A percentile compares a stretch with the other conserved stretches of the same genome.
Evolutionary conservation across 64 coral and sea anemone species (phyloP).

Genomic region (Cladopsammia gracilis): DNA sequence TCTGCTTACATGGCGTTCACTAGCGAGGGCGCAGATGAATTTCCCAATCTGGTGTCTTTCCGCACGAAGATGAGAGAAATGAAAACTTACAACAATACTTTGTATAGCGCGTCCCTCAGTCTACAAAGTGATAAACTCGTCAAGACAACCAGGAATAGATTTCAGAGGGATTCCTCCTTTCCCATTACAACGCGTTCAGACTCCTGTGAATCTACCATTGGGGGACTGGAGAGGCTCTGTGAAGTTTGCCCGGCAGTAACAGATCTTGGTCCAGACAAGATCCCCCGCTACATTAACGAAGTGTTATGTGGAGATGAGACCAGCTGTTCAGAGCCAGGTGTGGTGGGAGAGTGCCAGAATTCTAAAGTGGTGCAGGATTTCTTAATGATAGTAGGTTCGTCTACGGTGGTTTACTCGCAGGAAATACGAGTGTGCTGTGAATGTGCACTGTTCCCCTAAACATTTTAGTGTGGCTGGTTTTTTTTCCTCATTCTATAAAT

Average conservation of each 20-base stretch:
- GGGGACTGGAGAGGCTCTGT: slow-evolving; percentile 5
- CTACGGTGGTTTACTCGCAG: background rate
- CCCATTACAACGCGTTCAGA: background rate
- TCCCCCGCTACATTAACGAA: slow-evolving; percentile 60
- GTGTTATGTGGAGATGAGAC: slow-evolving; percentile 2
- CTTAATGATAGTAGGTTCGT: background rate
- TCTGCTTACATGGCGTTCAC: slow-evolving; percentile 29
- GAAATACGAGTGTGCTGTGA: slow-evolving; percentile 42
- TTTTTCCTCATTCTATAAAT: too few relatives aligned
- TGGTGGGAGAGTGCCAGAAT: background rate
- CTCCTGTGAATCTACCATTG: background rate
- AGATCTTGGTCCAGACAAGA: slow-evolving; percentile 41
- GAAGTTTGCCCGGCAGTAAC: slow-evolving; percentile 33
- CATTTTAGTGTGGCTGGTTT: too few relatives aligned
- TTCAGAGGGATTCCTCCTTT: background rate
- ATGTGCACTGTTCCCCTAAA: background rate
- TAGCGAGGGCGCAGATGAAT: background rate
- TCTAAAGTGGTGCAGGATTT: slow-evolving; percentile 23
- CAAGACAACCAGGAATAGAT: too few relatives aligned
- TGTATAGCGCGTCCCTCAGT: too few relatives aligned
- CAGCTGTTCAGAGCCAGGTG: background rate
- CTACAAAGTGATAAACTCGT: too few relatives aligned
- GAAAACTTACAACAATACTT: background rate
- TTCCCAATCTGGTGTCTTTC: slow-evolving; percentile 27
- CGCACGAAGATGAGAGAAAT: background rate